Base-by-base conservation (phyloP, 2,113 vertebrate genomes). In the Scomber japonicus region DNA sequence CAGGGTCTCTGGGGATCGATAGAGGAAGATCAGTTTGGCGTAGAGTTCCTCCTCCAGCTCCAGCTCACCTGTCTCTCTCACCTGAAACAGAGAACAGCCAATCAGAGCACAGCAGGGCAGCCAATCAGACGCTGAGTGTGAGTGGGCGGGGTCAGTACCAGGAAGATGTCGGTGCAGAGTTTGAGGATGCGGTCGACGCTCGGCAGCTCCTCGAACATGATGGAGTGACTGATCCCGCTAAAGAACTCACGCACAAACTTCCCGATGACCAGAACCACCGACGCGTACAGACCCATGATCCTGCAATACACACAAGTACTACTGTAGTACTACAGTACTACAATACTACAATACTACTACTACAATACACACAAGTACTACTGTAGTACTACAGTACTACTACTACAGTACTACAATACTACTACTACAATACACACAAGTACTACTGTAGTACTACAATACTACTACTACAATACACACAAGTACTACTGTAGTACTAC, bases 181-280 rank as follows among this genome's bases (percentile, higher is more conserved):
- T 94, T 94, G 66, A 94, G 91, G 87, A 94, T 93, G 35, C 94
- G 91, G 83, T 94, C 92, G 13, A 98, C 97, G 0, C 97, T 96
- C 2, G 97, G 97, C 3, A 98, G 95, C 85, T 98, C 97, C 83
- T 98, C 97, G 71, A 98, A 98, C 97, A 98, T 98, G 85, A 98
- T 98, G 81, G 96, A 96, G 89, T 98, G 97, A 48, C 96, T 97
- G 83, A 98, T 98, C 2, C 97, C 97, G 3, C 97, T 98, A 95
- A 98, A 98, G 92, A 98, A 98, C 74, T 98, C 97, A 1, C 97
- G 94, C 16, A 98, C 97, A 0, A 98, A 98, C 86, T 98, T 94
- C 67, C 94, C 94, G 0, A 94, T 94, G 27, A 94, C 97, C 59
- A 98, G 90, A 70, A 98, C 97, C 55, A 98, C 97, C 0, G 97